These are phyloP conservation scores for Drosophila ezoana DNA, from an alignment of 2,888 invertebrate genomes.

Conservation along the genomic window DNA sequence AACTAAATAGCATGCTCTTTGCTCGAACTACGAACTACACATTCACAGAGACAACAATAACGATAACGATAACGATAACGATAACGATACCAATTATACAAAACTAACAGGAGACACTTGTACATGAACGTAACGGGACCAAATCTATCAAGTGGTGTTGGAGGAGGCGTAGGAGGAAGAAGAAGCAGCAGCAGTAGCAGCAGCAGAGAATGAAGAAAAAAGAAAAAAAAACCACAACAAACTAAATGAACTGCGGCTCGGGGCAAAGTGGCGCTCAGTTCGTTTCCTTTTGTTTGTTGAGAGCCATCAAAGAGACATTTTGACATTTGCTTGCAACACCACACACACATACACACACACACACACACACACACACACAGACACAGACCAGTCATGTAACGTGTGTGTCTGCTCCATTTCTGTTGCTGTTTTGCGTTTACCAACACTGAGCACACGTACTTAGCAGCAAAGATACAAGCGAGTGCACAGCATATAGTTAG, in stretches of 20 bases:
- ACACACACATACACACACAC: conserved; percentile 7
- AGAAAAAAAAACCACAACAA: conserved; percentile 1
- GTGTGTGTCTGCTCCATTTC: conserved; percentile 17
- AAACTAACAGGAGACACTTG: conserved; percentile 13
- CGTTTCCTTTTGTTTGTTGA: conserved; percentile 46
- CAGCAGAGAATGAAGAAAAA: background rate
- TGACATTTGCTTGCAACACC: conserved; percentile 58
- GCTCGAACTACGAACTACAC: conserved; percentile 14
- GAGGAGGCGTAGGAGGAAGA: too few relatives aligned
- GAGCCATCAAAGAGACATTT: conserved; percentile 61
- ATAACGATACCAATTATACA: conserved; percentile 35
- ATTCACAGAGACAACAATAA: conserved; percentile 14
- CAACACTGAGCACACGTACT: conserved; percentile 40
- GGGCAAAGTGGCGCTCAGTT: conserved; percentile 45
- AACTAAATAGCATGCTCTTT: conserved; percentile 47
- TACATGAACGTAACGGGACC: conserved; percentile 12
- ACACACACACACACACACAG: conserved; percentile 7
- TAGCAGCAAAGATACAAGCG: conserved; percentile 16
- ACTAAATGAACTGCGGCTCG: conserved; percentile 50
- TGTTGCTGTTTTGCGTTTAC: conserved; percentile 35
- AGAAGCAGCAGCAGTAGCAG: background rate
- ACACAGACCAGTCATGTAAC: background rate
- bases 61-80: conserved; percentile 25
- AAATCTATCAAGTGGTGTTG: background rate
- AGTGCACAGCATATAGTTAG: conserved; percentile 41